Conservation (phyloP, 2,113 vertebrate species). For the Rhinolophus sinicus region DNA sequence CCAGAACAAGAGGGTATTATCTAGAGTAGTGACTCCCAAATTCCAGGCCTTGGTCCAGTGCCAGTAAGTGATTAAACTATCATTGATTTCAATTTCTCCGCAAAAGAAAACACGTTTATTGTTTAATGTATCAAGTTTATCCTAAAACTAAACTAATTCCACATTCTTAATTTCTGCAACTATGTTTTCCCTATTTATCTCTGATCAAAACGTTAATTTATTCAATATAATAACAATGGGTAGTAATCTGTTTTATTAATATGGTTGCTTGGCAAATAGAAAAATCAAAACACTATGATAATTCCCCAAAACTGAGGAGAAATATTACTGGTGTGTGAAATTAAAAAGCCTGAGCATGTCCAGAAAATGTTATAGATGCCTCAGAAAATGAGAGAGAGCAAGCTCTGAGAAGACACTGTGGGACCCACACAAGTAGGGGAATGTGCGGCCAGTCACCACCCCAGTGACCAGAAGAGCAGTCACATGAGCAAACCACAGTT, state of each 20-base stretch:
- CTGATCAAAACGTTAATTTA: background rate
- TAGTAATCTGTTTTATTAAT: conserved; percentile 21
- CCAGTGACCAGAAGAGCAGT: background rate
- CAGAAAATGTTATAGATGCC: background rate
- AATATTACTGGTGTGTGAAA: background rate
- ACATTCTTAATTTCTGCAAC: background rate
- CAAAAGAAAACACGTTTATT: background rate
- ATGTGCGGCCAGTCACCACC: background rate
- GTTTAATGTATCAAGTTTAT: background rate
- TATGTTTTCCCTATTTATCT: background rate
- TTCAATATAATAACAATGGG: background rate
- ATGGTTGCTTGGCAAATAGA: background rate
- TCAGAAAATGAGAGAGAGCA: background rate
- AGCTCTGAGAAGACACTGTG: background rate
- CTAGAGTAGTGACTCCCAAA: background rate
- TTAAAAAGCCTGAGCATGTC: background rate
- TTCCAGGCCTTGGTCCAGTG: background rate
- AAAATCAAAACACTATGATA: conserved; percentile 25
- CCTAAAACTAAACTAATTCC: conserved; percentile 2
- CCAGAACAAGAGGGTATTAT: background rate
- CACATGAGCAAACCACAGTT: background rate
- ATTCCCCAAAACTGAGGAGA: background rate
- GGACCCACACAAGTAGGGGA: background rate
- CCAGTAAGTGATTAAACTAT: background rate
- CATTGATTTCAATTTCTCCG: background rate